Evolutionary conservation across 2,888 invertebrate species (phyloP).

Genomic region (Eulithis prunata): DNA sequence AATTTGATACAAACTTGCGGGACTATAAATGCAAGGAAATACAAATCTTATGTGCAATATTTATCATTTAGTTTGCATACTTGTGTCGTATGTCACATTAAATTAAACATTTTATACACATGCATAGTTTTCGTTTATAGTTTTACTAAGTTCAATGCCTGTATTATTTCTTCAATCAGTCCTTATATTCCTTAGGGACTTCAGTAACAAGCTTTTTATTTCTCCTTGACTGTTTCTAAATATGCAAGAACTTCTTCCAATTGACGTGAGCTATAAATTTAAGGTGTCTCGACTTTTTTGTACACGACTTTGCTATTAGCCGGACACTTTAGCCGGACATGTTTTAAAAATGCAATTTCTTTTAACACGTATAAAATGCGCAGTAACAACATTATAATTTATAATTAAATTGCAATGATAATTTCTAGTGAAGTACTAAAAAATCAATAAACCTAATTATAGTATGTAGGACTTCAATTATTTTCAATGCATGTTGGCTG

Average conservation of each 20-base stretch:
- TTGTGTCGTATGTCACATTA: too few species aligned
- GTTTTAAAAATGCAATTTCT: constrained; percentile 31
- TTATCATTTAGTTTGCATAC: too few species aligned
- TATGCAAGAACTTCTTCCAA: constrained; percentile 36
- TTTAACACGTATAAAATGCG: constrained; percentile 14
- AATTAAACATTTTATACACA: not conserved
- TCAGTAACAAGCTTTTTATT: constrained; percentile 30
- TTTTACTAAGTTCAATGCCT: not conserved
- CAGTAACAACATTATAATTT: not conserved
- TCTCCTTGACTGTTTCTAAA: constrained; percentile 28
- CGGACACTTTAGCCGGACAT: constrained; percentile 47
- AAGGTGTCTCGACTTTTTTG: constrained; percentile 48
- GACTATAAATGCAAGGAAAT: too few species aligned
- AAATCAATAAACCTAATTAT: too few species aligned
- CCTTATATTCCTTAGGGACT: constrained; percentile 1
- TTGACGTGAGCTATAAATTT: constrained; percentile 56
- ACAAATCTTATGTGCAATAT: too few species aligned
- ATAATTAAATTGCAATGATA: too few species aligned
- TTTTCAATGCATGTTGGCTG: too few species aligned
- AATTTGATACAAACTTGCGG: too few species aligned
- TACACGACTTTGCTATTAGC: constrained; percentile 64
- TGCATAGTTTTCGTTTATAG: not conserved
- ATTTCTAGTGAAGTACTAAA: too few species aligned
- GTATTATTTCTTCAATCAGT: constrained; percentile 3
- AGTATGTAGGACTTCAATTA: too few species aligned